Conservation (phyloP, 2,888 invertebrate species). For the Euplagia quadripunctaria region DNA sequence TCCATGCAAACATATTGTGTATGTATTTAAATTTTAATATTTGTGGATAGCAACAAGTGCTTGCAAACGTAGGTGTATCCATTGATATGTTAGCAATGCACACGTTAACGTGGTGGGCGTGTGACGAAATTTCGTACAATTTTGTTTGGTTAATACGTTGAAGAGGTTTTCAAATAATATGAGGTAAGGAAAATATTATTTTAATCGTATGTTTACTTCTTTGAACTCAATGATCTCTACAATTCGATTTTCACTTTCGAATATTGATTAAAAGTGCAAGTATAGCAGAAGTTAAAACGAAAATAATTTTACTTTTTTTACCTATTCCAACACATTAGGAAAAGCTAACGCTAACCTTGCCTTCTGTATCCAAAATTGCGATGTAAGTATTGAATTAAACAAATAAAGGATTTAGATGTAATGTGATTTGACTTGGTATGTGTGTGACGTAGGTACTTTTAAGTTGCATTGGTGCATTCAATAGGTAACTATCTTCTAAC, state of each 20-base stretch:
- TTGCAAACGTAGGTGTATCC: constrained; percentile 43
- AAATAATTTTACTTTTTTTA: background rate
- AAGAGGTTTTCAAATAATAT: constrained; percentile 63
- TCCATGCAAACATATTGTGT: background rate
- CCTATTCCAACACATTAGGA: background rate
- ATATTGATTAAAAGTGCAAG: background rate
- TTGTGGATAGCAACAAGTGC: constrained; percentile 58
- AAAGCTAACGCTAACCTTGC: too few species aligned
- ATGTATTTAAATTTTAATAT: constrained; percentile 34
- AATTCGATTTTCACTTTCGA: constrained; percentile 41
- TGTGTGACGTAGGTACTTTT: too few species aligned
- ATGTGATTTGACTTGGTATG: too few species aligned
- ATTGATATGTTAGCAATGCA: constrained; percentile 42
- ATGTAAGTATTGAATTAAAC: too few species aligned
- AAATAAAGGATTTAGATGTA: too few species aligned
- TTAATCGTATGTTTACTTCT: constrained; percentile 29
- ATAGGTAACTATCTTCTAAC: too few species aligned
- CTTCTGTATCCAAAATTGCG: too few species aligned
- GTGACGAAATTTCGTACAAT: constrained; percentile 45
- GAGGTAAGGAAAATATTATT: constrained; percentile 59
- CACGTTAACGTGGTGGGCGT: constrained; percentile 38
- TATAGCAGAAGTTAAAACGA: background rate
- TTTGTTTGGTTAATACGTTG: constrained; percentile 54
- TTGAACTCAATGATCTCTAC: constrained; percentile 12
- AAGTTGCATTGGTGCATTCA: too few species aligned